These are phyloP conservation scores for Colius striatus DNA, from an alignment of 2,113 vertebrate genomes.

Conservation along the genomic window DNA sequence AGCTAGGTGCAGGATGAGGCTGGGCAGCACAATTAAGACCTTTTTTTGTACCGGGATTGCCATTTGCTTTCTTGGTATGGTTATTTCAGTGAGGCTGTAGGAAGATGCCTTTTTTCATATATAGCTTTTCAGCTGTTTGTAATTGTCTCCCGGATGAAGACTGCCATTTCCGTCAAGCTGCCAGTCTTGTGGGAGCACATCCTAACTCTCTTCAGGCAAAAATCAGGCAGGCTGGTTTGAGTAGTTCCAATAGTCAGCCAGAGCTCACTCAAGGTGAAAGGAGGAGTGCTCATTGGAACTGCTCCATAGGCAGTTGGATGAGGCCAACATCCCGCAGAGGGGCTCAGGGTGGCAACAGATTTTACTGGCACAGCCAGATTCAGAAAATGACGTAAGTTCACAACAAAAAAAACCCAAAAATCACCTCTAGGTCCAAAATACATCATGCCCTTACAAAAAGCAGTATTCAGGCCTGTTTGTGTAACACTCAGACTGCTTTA, in stretches of 20 bases:
- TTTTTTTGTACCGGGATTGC: background rate
- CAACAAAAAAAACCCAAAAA: background rate
- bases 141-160: background rate
- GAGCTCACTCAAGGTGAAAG: constrained; percentile 33
- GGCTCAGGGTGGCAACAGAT: constrained; percentile 29
- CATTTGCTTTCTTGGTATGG: background rate
- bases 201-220: constrained; percentile 1
- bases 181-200: background rate
- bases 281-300: background rate
- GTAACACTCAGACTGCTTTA: background rate
- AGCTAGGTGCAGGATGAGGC: background rate
- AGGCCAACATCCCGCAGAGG: constrained; percentile 43
- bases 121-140: background rate
- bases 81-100: background rate
- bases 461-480: background rate
- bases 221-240: background rate
- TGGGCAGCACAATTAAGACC: background rate
- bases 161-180: background rate
- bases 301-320: background rate
- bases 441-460: background rate
- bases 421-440: constrained; percentile 12
- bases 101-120: background rate
- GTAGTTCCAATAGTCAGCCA: background rate
- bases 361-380: background rate
- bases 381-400: constrained; percentile 4